Percentiles rank a stretch among this genome's conserved stretches.
Evolutionary conservation across 2,113 vertebrate species (phyloP).

Genomic region (Muscicapa adusta): DNA sequence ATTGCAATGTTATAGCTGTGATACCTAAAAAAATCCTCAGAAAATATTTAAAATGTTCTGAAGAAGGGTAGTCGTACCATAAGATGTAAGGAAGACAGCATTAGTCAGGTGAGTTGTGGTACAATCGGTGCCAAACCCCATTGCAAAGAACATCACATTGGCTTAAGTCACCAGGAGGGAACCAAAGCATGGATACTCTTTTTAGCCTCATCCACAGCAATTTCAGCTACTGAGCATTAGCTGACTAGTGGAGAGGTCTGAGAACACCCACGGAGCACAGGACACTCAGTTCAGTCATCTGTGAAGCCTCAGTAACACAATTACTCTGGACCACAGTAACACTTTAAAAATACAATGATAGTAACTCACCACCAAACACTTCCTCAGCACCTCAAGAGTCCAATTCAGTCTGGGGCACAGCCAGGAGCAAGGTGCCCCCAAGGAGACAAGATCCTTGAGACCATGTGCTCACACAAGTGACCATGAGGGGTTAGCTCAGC

Average conservation of each 20-base stretch:
- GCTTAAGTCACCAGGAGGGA: background rate
- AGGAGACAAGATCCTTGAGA: rapidly evolving
- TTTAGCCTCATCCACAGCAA: background rate
- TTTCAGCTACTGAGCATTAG: background rate
- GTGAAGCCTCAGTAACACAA: background rate
- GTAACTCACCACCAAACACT: background rate
- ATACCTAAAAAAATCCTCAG: background rate
- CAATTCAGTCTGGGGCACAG: rapidly evolving
- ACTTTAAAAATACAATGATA: background rate
- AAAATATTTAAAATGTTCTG: background rate
- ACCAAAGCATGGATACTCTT: background rate
- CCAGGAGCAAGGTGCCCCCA: background rate
- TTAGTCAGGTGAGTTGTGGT: background rate
- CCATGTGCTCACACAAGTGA: rapidly evolving
- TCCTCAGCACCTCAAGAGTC: background rate
- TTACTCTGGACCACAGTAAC: background rate
- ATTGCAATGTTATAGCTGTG: background rate
- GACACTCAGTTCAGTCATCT: background rate
- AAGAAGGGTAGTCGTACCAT: background rate
- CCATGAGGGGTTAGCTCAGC: background rate
- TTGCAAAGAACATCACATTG: background rate
- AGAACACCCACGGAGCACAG: background rate
- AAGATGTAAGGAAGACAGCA: background rate
- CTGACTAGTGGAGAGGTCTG: background rate
- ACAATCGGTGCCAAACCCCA: background rate